Evolutionary conservation across 2,113 vertebrate species (phyloP).

Genomic region (Calyptommatus sinebrachiatus): DNA sequence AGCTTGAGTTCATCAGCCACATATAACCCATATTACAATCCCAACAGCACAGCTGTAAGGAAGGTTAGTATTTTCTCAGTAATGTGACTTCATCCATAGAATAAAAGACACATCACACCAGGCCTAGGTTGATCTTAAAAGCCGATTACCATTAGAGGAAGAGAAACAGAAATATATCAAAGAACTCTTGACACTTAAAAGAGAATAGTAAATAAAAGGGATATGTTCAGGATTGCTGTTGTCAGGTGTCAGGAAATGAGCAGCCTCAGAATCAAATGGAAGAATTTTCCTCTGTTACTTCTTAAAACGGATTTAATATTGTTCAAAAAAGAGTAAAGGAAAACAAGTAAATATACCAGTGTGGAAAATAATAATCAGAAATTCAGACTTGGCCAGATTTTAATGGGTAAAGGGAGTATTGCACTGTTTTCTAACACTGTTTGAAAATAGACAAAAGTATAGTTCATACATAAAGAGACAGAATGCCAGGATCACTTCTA

Average conservation of each 20-base stretch:
- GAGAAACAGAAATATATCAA: slow-evolving; percentile 78
- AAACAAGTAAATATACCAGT: slow-evolving; percentile 49
- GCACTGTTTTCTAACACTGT: neutral
- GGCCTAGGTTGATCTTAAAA: slow-evolving; percentile 72
- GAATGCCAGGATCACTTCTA: slow-evolving; percentile 6
- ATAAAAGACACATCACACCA: slow-evolving; percentile 71
- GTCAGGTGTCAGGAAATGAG: slow-evolving; percentile 73
- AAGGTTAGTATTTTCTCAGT: slow-evolving; percentile 57
- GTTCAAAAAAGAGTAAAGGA: slow-evolving; percentile 37
- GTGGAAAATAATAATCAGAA: slow-evolving; percentile 21
- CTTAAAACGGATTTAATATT: slow-evolving; percentile 66
- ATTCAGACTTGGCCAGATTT: neutral
- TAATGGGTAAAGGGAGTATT: no score
- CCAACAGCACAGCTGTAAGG: slow-evolving; percentile 51
- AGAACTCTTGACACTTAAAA: slow-evolving; percentile 77
- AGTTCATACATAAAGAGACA: neutral
- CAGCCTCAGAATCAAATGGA: slow-evolving; percentile 76
- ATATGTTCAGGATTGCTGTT: slow-evolving; percentile 76
- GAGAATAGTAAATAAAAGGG: slow-evolving; percentile 82
- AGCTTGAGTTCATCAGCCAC: neutral
- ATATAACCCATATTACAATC: neutral
- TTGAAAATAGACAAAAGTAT: slow-evolving; percentile 31
- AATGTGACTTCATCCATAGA: slow-evolving; percentile 65
- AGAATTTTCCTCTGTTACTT: slow-evolving; percentile 71
- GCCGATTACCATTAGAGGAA: slow-evolving; percentile 74